phyloP scores from a whole-genome alignment of 2,113 vertebrate species.

The Nothocercus julius region DNA sequence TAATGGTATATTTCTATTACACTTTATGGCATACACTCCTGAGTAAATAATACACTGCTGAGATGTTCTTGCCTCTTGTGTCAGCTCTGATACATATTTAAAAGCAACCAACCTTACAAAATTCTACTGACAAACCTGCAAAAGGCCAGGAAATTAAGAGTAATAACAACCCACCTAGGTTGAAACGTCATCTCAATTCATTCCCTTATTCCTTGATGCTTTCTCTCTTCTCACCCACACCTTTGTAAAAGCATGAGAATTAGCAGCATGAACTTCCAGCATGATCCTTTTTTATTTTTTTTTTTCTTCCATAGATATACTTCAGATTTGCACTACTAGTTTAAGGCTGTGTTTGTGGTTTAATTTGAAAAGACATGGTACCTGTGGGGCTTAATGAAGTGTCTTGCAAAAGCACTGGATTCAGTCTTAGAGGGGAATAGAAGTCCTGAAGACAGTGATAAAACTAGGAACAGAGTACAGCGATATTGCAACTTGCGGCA shows the following conservation, averaged over 20 bases:
- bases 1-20: constrained; percentile 11
- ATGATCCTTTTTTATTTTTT: not conserved
- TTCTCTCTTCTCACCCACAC: not conserved
- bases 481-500: constrained; percentile 8
- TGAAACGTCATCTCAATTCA: not conserved
- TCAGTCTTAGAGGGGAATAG: not conserved
- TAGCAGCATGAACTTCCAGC: not conserved
- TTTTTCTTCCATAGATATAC: not conserved
- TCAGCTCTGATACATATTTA: not conserved
- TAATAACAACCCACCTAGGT: not conserved
- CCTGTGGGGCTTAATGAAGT: constrained; percentile 9
- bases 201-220: not conserved
- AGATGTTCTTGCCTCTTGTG: not conserved
- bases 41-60: constrained; percentile 1
- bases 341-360: constrained; percentile 1
- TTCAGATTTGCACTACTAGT: not conserved
- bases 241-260: not conserved
- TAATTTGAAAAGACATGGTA: constrained; percentile 30
- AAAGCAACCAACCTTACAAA: constrained; percentile 10
- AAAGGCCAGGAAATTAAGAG: not conserved
- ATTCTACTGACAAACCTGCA: not conserved
- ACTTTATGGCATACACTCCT: not conserved
- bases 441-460: not conserved
- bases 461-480: constrained; percentile 3
- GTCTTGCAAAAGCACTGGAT: not conserved